Percentiles rank a stretch among this genome's conserved stretches.
Conservation (phyloP, 2,113 vertebrate species). For the Pseudonaja textilis region DNA sequence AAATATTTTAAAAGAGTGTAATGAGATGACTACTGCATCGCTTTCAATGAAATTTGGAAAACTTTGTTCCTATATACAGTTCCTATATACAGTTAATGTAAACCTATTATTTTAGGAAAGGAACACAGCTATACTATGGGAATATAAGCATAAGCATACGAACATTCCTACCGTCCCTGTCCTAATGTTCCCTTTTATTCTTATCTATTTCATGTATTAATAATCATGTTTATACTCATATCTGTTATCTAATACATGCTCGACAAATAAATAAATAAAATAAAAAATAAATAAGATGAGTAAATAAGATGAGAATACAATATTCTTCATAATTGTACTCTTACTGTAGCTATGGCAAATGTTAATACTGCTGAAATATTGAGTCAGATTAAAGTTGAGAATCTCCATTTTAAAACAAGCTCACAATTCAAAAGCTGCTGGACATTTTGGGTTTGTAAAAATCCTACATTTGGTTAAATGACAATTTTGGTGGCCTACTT, state of each 20-base stretch:
- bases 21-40: not conserved
- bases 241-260: too few relatives aligned
- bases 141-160: too few relatives aligned
- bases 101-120: not conserved
- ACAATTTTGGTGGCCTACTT: too few relatives aligned
- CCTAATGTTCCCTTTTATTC: too few relatives aligned
- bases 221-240: too few relatives aligned
- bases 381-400: not conserved
- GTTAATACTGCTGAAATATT: not conserved
- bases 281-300: not conserved
- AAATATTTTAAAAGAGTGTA: not conserved
- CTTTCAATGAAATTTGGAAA: not conserved
- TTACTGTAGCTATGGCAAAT: not conserved
- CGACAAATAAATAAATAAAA: too few relatives aligned
- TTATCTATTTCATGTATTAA: too few relatives aligned
- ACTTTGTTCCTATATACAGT: not conserved
- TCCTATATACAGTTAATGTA: not conserved
- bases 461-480: too few relatives aligned
- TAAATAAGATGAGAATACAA: not conserved
- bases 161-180: too few relatives aligned
- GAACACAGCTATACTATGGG: not conserved
- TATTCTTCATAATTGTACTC: not conserved
- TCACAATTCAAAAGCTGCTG: too few relatives aligned
- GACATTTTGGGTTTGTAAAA: too few relatives aligned
- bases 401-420: too few relatives aligned